Conservation (phyloP, 1,140 invertebrate species). For the Branchinecta lynchi region DNA sequence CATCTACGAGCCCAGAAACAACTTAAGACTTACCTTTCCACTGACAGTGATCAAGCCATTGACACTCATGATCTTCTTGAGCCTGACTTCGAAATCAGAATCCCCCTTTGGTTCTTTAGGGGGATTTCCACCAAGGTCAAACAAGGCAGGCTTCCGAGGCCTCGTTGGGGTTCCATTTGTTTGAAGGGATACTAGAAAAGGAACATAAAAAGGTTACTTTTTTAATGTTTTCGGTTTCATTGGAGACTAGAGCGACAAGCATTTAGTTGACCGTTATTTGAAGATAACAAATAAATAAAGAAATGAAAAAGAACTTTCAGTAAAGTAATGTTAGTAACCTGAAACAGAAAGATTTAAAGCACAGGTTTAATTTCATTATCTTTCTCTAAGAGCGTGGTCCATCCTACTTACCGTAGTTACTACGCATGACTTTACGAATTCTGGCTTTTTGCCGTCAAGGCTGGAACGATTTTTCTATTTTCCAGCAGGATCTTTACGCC, state of each 20-base stretch:
- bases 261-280: too few species aligned
- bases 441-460: too few species aligned
- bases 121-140: constrained; percentile 23
- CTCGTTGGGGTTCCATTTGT: constrained; percentile 21
- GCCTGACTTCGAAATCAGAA: constrained; percentile 48
- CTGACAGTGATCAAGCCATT: constrained; percentile 71
- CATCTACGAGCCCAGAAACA: not conserved
- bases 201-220: not conserved
- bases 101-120: constrained; percentile 28
- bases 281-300: too few species aligned
- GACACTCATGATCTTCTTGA: constrained; percentile 60
- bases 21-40: constrained; percentile 34
- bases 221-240: too few species aligned
- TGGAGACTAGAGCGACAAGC: too few species aligned
- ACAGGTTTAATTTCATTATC: not conserved
- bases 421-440: too few species aligned
- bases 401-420: too few species aligned
- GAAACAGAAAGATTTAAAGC: not conserved
- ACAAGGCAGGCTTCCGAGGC: constrained; percentile 15
- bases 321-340: not conserved
- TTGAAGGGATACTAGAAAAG: constrained; percentile 20
- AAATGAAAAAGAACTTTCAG: not conserved
- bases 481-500: too few species aligned
- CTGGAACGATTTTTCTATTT: too few species aligned
- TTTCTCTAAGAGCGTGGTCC: too few species aligned